phyloP scores from a whole-genome alignment of 2,888 invertebrate genomes.

The Pollenia angustigena region DNA sequence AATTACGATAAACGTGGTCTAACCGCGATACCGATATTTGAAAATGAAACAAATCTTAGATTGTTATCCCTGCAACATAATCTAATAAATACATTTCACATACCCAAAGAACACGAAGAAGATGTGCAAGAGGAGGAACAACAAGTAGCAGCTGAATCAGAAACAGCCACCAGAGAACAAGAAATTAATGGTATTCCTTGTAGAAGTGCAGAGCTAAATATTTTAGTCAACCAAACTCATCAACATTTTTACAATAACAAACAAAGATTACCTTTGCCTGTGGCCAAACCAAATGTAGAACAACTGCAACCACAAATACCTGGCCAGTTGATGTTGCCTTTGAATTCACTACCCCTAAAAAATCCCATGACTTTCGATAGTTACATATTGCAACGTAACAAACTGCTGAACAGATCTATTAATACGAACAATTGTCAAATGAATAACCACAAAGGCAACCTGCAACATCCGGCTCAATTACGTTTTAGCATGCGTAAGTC shows the following conservation, averaged over 20 bases:
- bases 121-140: not conserved
- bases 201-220: slow-evolving; percentile 41
- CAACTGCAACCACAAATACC: slow-evolving; percentile 66
- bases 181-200: slow-evolving; percentile 43
- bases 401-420: slow-evolving; percentile 61
- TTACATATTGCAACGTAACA: slow-evolving; percentile 58
- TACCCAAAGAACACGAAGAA: slow-evolving; percentile 79
- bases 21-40: slow-evolving; percentile 91
- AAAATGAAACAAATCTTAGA: slow-evolving; percentile 91
- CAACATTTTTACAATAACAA: slow-evolving; percentile 53
- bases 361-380: slow-evolving; percentile 52
- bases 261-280: slow-evolving; percentile 62
- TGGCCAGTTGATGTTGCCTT: slow-evolving; percentile 51
- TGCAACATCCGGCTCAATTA: slow-evolving; percentile 69
- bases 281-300: slow-evolving; percentile 62
- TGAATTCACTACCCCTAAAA: slow-evolving; percentile 39
- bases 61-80: slow-evolving; percentile 97
- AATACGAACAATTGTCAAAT: slow-evolving; percentile 60
- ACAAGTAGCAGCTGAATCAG: slow-evolving; percentile 23
- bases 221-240: slow-evolving; percentile 47
- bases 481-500: slow-evolving; percentile 81
- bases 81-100: slow-evolving; percentile 87
- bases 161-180: slow-evolving; percentile 47
- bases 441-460: slow-evolving; percentile 54
- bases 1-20: slow-evolving; percentile 94